Percentiles rank a stretch among this genome's conserved stretches.
These are phyloP conservation scores for Oriolus oriolus DNA, from an alignment of 2,113 vertebrate species.

Conservation along the genomic window DNA sequence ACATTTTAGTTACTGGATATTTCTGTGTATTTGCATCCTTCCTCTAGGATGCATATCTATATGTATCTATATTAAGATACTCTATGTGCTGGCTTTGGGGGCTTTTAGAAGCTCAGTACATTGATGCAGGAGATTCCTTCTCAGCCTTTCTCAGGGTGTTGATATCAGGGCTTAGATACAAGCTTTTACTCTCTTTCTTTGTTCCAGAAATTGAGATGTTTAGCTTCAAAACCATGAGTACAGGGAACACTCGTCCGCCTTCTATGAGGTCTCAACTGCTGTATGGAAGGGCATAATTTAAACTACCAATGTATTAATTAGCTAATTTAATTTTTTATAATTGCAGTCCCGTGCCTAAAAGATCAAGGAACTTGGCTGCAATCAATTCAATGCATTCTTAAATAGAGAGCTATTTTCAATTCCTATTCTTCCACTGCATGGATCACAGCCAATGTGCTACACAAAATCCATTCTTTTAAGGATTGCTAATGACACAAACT, in stretches of 20 bases:
- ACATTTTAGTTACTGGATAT: not conserved
- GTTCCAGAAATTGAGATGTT: not conserved
- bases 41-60: not conserved
- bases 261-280: not conserved
- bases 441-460: not conserved
- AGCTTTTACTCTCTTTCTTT: not conserved
- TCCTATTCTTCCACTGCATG: not conserved
- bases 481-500: constrained; percentile 9
- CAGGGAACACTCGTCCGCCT: not conserved
- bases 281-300: constrained; percentile 7
- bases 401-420: not conserved
- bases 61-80: not conserved
- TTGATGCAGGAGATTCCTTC: not conserved
- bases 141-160: not conserved
- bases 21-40: not conserved
- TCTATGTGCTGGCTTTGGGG: not conserved
- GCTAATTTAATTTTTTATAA: constrained; percentile 26
- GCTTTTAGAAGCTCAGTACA: not conserved
- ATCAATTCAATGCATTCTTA: constrained; percentile 26
- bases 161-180: not conserved
- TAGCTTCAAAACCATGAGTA: not conserved
- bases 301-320: constrained; percentile 23
- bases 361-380: not conserved
- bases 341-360: not conserved
- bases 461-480: constrained; percentile 35